Conservation (phyloP, 2,797 vertebrate genomes). For the Mus spretus region DNA sequence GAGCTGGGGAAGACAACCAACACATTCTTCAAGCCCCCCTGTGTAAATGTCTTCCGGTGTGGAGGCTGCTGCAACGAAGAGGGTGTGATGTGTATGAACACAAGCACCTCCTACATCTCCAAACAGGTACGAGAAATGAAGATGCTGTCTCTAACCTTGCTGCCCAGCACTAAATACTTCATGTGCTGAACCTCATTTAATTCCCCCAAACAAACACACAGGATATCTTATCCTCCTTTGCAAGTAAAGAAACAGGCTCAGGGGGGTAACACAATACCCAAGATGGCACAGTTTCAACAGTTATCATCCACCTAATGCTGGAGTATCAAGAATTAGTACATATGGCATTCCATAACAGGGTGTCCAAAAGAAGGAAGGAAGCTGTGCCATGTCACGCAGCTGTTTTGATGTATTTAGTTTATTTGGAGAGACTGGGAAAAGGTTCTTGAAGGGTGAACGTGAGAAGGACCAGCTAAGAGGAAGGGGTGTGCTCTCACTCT, state of each 20-base stretch:
- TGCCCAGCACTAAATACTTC: not conserved
- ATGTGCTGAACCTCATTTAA: not conserved
- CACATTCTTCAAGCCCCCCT: slow-evolving; percentile 98
- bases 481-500: not conserved
- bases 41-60: slow-evolving; percentile 96
- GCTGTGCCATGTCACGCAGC: not conserved
- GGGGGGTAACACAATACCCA: not conserved
- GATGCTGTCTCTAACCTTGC: not conserved
- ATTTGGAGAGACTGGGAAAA: not conserved
- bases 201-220: not conserved
- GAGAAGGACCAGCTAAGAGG: not conserved
- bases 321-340: slow-evolving; percentile 26
- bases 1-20: slow-evolving; percentile 94
- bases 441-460: not conserved
- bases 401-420: not conserved
- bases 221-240: not conserved
- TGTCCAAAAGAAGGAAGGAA: slow-evolving; percentile 12
- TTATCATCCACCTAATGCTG: slow-evolving; percentile 1
- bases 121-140: slow-evolving; percentile 92
- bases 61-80: slow-evolving; percentile 98
- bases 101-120: slow-evolving; percentile 93
- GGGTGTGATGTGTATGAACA: slow-evolving; percentile 95
- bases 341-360: not conserved
- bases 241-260: not conserved
- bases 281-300: not conserved